A percentile compares a stretch with the other conserved stretches of the same genome.
Evolutionary conservation across 2,888 invertebrate species (phyloP).

Genomic region (Drosophila falleni): DNA sequence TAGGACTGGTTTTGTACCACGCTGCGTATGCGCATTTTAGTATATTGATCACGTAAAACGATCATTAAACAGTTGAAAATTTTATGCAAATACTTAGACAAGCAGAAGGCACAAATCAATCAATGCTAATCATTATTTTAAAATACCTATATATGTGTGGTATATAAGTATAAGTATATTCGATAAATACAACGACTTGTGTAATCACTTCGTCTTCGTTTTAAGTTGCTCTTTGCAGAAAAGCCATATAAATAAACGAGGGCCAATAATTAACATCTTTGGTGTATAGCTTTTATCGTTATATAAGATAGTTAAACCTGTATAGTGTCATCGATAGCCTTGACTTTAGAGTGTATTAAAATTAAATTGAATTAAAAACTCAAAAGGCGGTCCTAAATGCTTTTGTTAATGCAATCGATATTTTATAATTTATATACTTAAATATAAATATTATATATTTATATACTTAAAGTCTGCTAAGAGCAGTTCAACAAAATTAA

Average conservation of each 20-base stretch:
- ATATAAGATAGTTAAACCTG: background rate
- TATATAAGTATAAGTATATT: background rate
- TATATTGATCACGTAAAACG: conserved; percentile 27
- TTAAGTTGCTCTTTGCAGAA: conserved; percentile 10
- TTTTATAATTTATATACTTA: background rate
- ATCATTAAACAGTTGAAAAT: conserved; percentile 19
- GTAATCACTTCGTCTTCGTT: conserved; percentile 33
- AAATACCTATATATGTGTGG: background rate
- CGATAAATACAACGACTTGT: conserved; percentile 19
- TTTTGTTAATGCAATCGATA: no score
- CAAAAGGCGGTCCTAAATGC: no score
- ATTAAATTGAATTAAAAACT: no score
- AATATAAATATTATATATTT: no score
- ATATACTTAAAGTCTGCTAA: no score
- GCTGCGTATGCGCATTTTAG: conserved; percentile 51
- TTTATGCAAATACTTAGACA: conserved; percentile 40
- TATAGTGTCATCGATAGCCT: background rate
- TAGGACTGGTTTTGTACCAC: conserved; percentile 49
- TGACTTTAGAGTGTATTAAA: background rate
- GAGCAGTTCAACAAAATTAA: no score
- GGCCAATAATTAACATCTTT: background rate
- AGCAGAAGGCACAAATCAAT: conserved; percentile 66
- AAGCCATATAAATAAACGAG: conserved; percentile 42
- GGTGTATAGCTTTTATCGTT: background rate
- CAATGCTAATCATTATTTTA: conserved; percentile 63